Percentiles rank a stretch among this genome's conserved stretches.
Conservation (phyloP, 2,113 vertebrate species). For the Corvus cornix region DNA sequence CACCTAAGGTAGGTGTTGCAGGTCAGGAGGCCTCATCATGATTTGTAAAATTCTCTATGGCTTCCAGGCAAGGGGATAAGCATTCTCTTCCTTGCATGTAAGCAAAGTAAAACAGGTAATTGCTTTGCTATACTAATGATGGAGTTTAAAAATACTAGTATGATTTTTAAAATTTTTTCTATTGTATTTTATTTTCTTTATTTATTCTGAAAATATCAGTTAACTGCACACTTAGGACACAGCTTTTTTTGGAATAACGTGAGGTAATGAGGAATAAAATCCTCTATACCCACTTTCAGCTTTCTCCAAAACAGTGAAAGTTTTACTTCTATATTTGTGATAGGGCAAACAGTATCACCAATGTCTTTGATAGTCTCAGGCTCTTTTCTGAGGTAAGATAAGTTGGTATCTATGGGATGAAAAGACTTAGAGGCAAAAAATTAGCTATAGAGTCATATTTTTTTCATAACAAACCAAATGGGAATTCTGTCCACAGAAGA, state of each 20-base stretch:
- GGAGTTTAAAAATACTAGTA: not conserved
- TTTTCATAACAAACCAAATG: not conserved
- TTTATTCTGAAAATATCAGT: not conserved
- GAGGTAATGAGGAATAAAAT: not conserved
- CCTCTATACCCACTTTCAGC: fast-evolving
- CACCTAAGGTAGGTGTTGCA: not conserved
- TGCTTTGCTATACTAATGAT: not conserved
- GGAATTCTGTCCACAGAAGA: not conserved
- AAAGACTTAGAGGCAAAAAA: not conserved
- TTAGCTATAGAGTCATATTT: not conserved
- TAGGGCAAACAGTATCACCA: not conserved
- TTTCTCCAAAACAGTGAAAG: not conserved
- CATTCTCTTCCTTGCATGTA: not conserved
- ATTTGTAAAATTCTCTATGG: not conserved
- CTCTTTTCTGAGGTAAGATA: not conserved
- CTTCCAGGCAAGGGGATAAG: not conserved
- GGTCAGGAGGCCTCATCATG: not conserved
- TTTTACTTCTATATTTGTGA: not conserved
- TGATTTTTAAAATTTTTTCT: too few relatives aligned
- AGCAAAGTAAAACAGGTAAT: not conserved
- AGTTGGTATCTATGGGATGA: not conserved
- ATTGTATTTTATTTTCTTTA: not conserved
- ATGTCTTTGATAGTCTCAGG: not conserved
- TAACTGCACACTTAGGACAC: not conserved
- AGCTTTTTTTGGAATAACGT: not conserved